Evolutionary conservation across 2,797 vertebrate genomes (phyloP).

Genomic region (Hapalemur alaotrensis): DNA sequence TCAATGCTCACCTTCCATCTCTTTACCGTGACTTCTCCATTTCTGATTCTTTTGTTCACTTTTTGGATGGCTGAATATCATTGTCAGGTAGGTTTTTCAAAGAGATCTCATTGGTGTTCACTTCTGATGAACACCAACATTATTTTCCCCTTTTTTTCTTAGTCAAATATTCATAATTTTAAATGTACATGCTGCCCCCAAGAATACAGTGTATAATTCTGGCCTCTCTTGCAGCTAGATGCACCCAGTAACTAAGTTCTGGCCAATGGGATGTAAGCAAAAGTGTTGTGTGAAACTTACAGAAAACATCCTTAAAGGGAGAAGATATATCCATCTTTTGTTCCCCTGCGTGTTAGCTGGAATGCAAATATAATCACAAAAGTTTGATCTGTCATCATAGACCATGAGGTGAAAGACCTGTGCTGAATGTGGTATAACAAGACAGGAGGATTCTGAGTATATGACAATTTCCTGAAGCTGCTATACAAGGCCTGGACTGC

Average conservation of each 20-base stretch:
- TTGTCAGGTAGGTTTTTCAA: neutral
- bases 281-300: neutral
- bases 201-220: neutral
- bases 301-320: neutral
- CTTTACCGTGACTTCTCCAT: neutral
- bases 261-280: neutral
- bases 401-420: neutral
- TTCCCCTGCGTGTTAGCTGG: neutral
- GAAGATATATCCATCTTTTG: neutral
- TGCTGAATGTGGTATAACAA: neutral
- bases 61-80: neutral
- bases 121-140: neutral
- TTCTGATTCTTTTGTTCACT: neutral
- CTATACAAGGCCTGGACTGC: neutral
- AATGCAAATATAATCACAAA: neutral
- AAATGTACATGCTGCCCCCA: neutral
- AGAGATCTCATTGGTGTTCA: neutral
- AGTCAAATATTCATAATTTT: conserved; percentile 2
- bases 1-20: neutral
- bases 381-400: neutral
- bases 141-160: neutral
- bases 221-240: neutral
- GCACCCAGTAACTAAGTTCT: neutral
- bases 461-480: neutral
- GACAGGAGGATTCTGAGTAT: neutral